Conservation (phyloP, 2,113 vertebrate species). For the Taurulus bubalis region DNA sequence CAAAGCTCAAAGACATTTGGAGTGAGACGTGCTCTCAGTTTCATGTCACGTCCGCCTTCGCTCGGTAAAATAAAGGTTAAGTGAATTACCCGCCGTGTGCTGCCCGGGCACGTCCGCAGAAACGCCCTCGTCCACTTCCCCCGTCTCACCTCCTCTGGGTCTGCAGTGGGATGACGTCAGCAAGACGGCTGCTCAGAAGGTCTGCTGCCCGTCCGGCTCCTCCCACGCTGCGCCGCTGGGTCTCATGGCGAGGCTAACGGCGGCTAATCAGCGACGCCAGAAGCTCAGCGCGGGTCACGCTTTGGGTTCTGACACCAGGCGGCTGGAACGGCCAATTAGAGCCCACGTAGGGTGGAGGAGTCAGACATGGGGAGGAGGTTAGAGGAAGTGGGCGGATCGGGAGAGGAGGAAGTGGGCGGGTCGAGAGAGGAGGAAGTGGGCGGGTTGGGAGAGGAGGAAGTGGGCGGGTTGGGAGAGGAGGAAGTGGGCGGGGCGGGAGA, state of each 20-base stretch:
- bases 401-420: constrained; percentile 29
- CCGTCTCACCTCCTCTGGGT: not conserved
- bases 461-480: not conserved
- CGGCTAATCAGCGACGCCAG: constrained; percentile 43
- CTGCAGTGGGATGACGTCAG: not conserved
- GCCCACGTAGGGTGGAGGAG: constrained; percentile 28
- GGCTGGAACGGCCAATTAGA: constrained; percentile 67
- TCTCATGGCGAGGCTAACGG: no score
- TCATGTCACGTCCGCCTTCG: not conserved
- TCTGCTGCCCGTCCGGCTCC: not conserved
- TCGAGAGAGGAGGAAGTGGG: not conserved
- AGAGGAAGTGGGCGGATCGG: constrained; percentile 18
- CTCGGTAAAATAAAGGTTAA: not conserved
- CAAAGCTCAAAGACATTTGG: not conserved
- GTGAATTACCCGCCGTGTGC: not conserved
- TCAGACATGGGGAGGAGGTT: constrained; percentile 40
- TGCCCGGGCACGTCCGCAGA: not conserved
- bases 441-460: constrained; percentile 38
- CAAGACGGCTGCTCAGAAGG: no score
- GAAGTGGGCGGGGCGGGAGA: no score
- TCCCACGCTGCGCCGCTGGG: no score
- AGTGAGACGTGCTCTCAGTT: not conserved
- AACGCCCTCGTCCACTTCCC: no score
- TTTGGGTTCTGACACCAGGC: not conserved
- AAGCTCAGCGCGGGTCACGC: constrained; percentile 23